These are phyloP conservation scores for Macropodus opercularis DNA, from an alignment of 2,797 vertebrate species.

Conservation along the genomic window DNA sequence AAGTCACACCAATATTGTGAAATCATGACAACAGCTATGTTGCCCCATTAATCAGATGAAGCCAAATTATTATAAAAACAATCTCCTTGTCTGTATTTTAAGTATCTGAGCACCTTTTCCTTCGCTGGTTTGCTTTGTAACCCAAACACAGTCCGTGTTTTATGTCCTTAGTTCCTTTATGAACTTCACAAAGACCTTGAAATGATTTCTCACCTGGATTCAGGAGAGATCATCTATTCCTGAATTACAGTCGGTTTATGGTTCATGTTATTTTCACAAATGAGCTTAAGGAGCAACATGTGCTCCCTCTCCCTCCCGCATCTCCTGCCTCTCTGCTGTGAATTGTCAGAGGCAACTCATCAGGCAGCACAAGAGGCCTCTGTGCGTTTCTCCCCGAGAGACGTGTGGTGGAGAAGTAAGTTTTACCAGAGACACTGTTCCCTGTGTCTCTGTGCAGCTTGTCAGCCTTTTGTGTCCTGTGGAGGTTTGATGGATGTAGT, in stretches of 20 bases:
- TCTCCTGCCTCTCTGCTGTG: background rate
- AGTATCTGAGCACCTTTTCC: background rate
- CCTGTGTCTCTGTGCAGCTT: background rate
- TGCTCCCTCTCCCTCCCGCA: background rate
- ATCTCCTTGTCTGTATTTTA: too few species aligned
- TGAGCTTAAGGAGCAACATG: too few species aligned
- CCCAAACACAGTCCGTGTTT: background rate
- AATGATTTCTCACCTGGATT: background rate
- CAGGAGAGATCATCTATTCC: background rate
- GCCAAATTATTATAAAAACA: too few species aligned
- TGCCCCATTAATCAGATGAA: too few species aligned
- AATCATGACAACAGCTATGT: too few species aligned
- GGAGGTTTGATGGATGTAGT: background rate
- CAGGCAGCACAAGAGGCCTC: constrained; percentile 14
- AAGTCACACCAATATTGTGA: too few species aligned
- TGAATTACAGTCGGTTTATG: too few species aligned
- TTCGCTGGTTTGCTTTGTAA: background rate
- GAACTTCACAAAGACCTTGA: too few species aligned
- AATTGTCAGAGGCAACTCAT: background rate
- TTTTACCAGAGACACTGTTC: background rate
- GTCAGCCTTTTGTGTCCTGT: background rate
- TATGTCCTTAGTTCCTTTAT: background rate
- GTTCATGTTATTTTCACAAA: too few species aligned
- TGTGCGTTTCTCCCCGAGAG: constrained; percentile 6
- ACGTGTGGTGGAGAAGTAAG: background rate